Percentiles rank a stretch among this genome's conserved stretches.
phyloP scores from a whole-genome alignment of 2,113 vertebrate species.

The Esox niger region DNA sequence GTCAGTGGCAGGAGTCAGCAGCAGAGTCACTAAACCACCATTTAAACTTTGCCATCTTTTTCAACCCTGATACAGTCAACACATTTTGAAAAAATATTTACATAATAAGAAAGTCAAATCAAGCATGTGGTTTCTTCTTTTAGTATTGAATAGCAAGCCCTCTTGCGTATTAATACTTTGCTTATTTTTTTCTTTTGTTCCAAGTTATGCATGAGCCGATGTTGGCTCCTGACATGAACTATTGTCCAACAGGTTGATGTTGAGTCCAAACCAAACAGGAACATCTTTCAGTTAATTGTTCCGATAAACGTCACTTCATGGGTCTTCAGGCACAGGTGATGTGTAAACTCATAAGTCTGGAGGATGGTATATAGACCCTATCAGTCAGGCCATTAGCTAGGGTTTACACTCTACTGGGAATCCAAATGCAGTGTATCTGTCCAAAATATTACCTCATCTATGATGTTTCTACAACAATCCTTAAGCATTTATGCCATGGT shows the following conservation, averaged over 20 bases:
- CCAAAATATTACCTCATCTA: no score
- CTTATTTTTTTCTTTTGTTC: not conserved
- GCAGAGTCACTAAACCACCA: slow-evolving; percentile 30
- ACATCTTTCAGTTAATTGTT: not conserved
- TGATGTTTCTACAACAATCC: no score
- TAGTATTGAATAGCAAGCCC: not conserved
- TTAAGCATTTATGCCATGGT: no score
- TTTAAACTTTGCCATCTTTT: slow-evolving; percentile 10
- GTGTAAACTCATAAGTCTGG: not conserved
- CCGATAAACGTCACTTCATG: not conserved
- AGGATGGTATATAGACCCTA: not conserved
- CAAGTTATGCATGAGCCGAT: not conserved
- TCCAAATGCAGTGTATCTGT: no score
- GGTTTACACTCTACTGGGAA: no score
- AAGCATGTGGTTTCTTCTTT: not conserved
- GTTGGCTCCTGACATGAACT: not conserved
- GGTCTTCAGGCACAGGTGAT: not conserved
- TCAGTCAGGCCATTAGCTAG: not conserved
- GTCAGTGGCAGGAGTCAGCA: slow-evolving; percentile 39
- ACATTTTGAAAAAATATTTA: not conserved
- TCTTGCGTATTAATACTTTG: not conserved
- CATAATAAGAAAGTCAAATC: not conserved
- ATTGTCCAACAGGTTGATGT: slow-evolving; percentile 7
- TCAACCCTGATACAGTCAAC: not conserved
- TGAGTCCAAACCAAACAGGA: not conserved